Conservation (phyloP, 2,797 vertebrate genomes). For the Odontamblyopus rebecca region DNA sequence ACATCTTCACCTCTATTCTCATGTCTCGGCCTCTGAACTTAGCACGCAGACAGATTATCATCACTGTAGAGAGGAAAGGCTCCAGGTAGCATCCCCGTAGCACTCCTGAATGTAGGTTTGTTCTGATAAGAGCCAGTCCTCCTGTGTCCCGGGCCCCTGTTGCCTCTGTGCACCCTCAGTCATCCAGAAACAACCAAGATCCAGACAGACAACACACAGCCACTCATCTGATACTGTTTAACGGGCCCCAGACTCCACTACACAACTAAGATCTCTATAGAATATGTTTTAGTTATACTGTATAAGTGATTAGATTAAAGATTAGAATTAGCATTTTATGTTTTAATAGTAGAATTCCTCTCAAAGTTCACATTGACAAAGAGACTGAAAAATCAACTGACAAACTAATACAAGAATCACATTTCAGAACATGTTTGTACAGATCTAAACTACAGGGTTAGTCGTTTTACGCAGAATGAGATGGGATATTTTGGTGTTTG, state of each 20-base stretch:
- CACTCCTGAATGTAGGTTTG: conserved; percentile 59
- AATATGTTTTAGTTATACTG: not conserved
- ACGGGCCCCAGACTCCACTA: conserved; percentile 43
- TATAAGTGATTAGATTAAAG: conserved; percentile 10
- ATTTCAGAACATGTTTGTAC: too few species aligned
- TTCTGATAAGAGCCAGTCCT: conserved; percentile 58
- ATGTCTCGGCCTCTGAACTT: conserved; percentile 19
- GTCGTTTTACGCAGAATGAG: too few species aligned
- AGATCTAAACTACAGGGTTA: too few species aligned
- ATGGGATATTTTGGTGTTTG: too few species aligned
- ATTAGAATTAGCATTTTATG: too few species aligned
- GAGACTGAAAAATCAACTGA: too few species aligned
- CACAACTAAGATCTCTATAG: conserved; percentile 25
- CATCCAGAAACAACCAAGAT: conserved; percentile 80
- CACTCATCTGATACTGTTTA: conserved; percentile 55
- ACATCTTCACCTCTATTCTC: conserved; percentile 32
- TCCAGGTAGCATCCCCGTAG: conserved; percentile 65
- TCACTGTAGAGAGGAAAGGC: conserved; percentile 56
- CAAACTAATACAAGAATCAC: too few species aligned
- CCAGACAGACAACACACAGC: conserved; percentile 65
- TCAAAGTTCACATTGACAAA: too few species aligned
- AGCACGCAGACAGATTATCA: conserved; percentile 70
- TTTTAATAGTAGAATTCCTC: too few species aligned
- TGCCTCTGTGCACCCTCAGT: conserved; percentile 51
- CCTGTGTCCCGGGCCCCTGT: conserved; percentile 12